These are phyloP conservation scores for Acestrorhynchus altus DNA, from an alignment of 2,797 vertebrate species.

Conservation along the genomic window DNA sequence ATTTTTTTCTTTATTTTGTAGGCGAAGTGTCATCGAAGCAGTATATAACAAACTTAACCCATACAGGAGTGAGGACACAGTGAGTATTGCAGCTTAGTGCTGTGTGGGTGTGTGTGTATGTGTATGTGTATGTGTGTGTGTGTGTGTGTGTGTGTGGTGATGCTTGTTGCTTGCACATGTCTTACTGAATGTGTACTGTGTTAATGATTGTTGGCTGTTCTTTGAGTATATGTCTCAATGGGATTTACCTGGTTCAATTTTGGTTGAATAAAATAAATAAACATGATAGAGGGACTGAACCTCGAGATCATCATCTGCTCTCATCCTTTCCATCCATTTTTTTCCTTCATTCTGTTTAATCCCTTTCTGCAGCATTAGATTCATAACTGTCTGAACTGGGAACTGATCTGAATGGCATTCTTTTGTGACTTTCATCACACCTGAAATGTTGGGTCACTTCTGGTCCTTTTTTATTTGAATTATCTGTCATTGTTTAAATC, in stretches of 20 bases:
- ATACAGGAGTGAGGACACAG: constrained; percentile 97
- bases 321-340: neutral
- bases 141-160: constrained; percentile 15
- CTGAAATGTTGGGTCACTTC: too few relatives aligned
- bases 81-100: constrained; percentile 80
- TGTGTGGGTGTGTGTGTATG: constrained; percentile 29
- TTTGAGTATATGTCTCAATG: too few relatives aligned
- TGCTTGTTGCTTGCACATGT: neutral
- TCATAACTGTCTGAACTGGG: neutral
- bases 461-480: too few relatives aligned
- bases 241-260: too few relatives aligned
- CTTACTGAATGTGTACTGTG: neutral
- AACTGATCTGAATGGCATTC: neutral
- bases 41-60: constrained; percentile 99
- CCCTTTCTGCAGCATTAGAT: neutral
- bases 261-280: too few relatives aligned
- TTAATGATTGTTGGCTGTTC: too few relatives aligned
- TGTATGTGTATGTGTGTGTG: constrained; percentile 16
- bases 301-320: neutral
- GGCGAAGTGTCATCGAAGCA: constrained; percentile 98
- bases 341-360: neutral
- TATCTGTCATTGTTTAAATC: neutral
- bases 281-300: neutral
- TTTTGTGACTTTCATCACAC: neutral
- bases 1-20: constrained; percentile 66